Evolutionary conservation across 2,797 vertebrate species (phyloP).

Genomic region (Apogon hyalosoma): DNA sequence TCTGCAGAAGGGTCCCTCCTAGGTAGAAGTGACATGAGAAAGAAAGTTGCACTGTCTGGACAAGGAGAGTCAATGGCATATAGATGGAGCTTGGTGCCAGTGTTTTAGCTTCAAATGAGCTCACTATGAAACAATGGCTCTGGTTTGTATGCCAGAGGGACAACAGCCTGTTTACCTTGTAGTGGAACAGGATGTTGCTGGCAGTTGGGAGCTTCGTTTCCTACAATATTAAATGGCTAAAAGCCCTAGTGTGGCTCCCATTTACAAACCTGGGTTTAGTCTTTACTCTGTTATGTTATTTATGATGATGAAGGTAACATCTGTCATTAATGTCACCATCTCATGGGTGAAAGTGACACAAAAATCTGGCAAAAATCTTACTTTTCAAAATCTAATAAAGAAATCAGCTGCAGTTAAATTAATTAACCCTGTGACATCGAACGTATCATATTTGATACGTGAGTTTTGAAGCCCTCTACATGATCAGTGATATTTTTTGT

Average conservation of each 20-base stretch:
- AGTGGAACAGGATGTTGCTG: constrained; percentile 61
- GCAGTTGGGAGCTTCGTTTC: constrained; percentile 55
- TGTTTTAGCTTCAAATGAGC: constrained; percentile 60
- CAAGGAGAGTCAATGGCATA: constrained; percentile 45
- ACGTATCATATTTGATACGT: too few species aligned
- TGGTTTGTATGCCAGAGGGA: constrained; percentile 59
- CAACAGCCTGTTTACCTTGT: constrained; percentile 69
- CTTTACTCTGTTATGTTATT: constrained; percentile 39
- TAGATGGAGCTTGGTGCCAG: constrained; percentile 50
- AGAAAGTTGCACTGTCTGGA: constrained; percentile 48
- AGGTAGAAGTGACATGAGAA: constrained; percentile 55
- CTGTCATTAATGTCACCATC: too few species aligned
- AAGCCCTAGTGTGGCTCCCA: constrained; percentile 38
- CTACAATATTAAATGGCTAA: constrained; percentile 61
- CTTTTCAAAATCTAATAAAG: too few species aligned
- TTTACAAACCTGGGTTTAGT: constrained; percentile 26
- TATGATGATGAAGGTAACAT: constrained; percentile 25
- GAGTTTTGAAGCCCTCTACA: too few species aligned
- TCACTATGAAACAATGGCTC: constrained; percentile 51
- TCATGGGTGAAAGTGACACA: neutral
- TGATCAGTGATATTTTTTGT: too few species aligned
- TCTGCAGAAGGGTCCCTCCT: constrained; percentile 39
- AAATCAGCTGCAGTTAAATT: too few species aligned
- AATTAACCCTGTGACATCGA: too few species aligned
- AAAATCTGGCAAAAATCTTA: too few species aligned